Conservation (phyloP, 1,140 invertebrate species). For the Leucophenga varia region DNA sequence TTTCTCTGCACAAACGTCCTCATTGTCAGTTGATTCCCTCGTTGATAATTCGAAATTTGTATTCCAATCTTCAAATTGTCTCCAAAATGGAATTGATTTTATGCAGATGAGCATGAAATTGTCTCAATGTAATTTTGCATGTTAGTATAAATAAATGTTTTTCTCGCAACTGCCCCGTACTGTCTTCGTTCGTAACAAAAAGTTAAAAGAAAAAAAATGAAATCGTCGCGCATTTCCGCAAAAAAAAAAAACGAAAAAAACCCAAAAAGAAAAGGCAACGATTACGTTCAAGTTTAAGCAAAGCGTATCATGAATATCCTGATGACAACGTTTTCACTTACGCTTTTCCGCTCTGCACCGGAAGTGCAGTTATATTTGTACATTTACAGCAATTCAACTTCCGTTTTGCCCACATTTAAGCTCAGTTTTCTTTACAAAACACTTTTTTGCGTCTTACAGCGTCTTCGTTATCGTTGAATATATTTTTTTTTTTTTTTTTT, state of each 20-base stretch:
- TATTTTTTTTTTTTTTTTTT: too few species aligned
- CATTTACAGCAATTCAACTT: slow-evolving; percentile 25
- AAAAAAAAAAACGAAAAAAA: too few species aligned
- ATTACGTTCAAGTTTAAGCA: too few species aligned
- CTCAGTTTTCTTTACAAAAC: slow-evolving; percentile 6
- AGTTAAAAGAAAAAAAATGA: too few species aligned
- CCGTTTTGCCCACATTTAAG: neutral
- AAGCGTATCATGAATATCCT: too few species aligned
- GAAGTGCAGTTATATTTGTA: slow-evolving; percentile 29
- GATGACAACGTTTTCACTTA: too few species aligned
- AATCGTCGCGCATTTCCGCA: too few species aligned
- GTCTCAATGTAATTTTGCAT: slow-evolving; percentile 49
- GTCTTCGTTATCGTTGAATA: slow-evolving; percentile 13
- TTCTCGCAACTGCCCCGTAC: too few species aligned
- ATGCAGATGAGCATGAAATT: slow-evolving; percentile 57
- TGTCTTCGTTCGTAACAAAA: too few species aligned
- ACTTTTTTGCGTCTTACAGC: neutral
- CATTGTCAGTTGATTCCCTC: slow-evolving; percentile 23
- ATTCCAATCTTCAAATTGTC: slow-evolving; percentile 58
- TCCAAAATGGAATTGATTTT: slow-evolving; percentile 57
- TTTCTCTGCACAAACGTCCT: slow-evolving; percentile 8
- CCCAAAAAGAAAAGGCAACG: too few species aligned
- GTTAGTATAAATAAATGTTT: slow-evolving; percentile 51
- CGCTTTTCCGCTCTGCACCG: too few species aligned
- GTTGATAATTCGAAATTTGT: slow-evolving; percentile 56